Percentiles rank a stretch among this genome's conserved stretches.
phyloP scores from a whole-genome alignment of 2,888 invertebrate species.

The Scotopteryx bipunctaria region DNA sequence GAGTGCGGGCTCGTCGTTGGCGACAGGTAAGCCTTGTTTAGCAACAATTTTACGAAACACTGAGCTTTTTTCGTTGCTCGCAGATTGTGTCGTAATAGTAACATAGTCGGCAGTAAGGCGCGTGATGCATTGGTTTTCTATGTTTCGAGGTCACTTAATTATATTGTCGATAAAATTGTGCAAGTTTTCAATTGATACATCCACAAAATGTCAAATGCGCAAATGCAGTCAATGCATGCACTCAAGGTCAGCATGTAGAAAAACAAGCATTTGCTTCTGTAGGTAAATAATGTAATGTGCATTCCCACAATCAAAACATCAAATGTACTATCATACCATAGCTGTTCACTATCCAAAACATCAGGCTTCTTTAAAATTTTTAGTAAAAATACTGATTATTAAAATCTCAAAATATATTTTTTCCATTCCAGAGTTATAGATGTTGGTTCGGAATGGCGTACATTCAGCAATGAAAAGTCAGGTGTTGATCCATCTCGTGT shows the following conservation, averaged over 20 bases:
- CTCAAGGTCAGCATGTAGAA: slow-evolving; percentile 32
- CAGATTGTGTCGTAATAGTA: slow-evolving; percentile 49
- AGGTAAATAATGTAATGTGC: slow-evolving; percentile 10
- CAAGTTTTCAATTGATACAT: slow-evolving; percentile 40
- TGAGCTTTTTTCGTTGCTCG: slow-evolving; percentile 48
- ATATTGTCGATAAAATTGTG: slow-evolving; percentile 45
- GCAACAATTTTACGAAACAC: slow-evolving; percentile 58
- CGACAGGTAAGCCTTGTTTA: slow-evolving; percentile 88
- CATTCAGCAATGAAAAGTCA: slow-evolving; percentile 99
- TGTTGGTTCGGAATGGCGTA: slow-evolving; percentile 99
- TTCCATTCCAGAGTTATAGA: slow-evolving; percentile 93
- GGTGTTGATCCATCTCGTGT: slow-evolving; percentile 99
- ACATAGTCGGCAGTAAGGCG: slow-evolving; percentile 48
- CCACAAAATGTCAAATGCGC: slow-evolving; percentile 36
- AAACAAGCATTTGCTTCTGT: slow-evolving; percentile 20
- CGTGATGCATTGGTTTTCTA: slow-evolving; percentile 54
- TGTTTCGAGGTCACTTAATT: slow-evolving; percentile 50
- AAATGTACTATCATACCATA: background rate
- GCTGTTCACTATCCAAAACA: background rate
- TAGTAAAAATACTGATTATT: background rate
- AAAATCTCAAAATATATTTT: background rate
- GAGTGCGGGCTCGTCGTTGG: slow-evolving; percentile 99
- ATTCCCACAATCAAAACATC: slow-evolving; percentile 11
- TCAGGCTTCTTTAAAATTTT: background rate
- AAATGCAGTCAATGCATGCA: slow-evolving; percentile 16